Evolutionary conservation across 2,888 invertebrate genomes (phyloP).

Genomic region (Carpatolechia fugitivella): DNA sequence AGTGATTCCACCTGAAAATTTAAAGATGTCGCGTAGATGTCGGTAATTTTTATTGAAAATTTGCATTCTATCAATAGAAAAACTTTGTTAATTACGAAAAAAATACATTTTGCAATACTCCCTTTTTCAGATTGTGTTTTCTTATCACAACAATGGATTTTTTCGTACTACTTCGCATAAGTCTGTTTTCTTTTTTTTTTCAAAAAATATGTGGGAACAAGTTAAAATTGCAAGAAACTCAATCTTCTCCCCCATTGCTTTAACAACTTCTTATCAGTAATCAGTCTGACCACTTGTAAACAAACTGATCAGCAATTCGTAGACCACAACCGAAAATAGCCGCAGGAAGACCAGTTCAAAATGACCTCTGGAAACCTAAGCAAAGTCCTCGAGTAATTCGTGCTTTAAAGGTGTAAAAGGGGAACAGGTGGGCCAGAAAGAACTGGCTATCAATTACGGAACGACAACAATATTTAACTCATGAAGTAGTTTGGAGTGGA

Average conservation of each 20-base stretch:
- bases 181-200: too few relatives aligned
- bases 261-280: neutral
- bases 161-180: too few relatives aligned
- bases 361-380: constrained; percentile 20
- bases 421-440: constrained; percentile 23
- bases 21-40: too few relatives aligned
- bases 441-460: constrained; percentile 33
- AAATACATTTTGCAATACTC: too few relatives aligned
- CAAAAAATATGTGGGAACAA: too few relatives aligned
- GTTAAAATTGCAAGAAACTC: neutral
- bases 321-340: constrained; percentile 27
- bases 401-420: constrained; percentile 16
- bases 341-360: constrained; percentile 10
- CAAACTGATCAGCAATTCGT: constrained; percentile 34
- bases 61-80: too few relatives aligned
- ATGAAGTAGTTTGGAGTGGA: constrained; percentile 34
- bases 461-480: constrained; percentile 42
- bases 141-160: too few relatives aligned
- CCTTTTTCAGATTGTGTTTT: too few relatives aligned
- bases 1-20: too few relatives aligned
- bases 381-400: constrained; percentile 15
- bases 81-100: too few relatives aligned
- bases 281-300: constrained; percentile 24
- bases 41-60: too few relatives aligned
- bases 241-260: neutral